Base-by-base conservation (phyloP, 1,140 invertebrate species). In the Sitodiplosis mosellana region DNA sequence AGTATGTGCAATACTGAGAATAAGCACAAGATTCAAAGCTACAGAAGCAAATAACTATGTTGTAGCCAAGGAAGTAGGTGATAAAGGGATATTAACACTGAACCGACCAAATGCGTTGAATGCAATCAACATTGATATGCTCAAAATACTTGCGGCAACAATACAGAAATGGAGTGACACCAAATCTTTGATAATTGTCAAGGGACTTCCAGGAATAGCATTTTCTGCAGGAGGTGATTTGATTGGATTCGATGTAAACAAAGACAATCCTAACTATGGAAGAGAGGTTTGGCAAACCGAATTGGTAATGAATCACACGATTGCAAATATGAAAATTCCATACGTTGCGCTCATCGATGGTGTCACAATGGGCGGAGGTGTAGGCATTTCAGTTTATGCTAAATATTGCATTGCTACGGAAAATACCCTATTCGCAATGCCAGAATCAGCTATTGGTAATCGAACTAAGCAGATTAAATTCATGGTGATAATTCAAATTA, bases 161-260 rank as follows among this genome's bases (percentile, higher is more conserved):
- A 62, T 99, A n/a, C 77, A 80, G 64, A 71, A 84, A 64, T 97
- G 92, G 86, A 83, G 96, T 64, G 73, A 70, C 36, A 77, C 79
- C 11, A 86, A 87, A 57, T 73, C 71, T 18, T 59, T 94, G 51
- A 80, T 99, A 4, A 80, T 99, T 33, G 76, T 98, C n/a, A 93
- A 94, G 71, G 89, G 86, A n/a, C 64, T 69, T 11, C 91, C 90
- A 27, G 90, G 83, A 0, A 97, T 95, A 67, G 87, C 93, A 10
- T 99, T 99, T 64, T 99, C 96, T 74, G 93, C 96, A 45, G 96
- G 96, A 19, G 96, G 95, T 2, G 96, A 99, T 73, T 81, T 99
- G 0, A 79, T 84, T 65, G 74, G 77, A 43, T 64, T 93, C 2
- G 75, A 76, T 1, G 76, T 74, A 48, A 67, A 72, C 3, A 60